Evolutionary conservation across 2,888 invertebrate species (phyloP), one percentile per base, ranked within the genome.

Genomic region (Hipparchia semele): DNA sequence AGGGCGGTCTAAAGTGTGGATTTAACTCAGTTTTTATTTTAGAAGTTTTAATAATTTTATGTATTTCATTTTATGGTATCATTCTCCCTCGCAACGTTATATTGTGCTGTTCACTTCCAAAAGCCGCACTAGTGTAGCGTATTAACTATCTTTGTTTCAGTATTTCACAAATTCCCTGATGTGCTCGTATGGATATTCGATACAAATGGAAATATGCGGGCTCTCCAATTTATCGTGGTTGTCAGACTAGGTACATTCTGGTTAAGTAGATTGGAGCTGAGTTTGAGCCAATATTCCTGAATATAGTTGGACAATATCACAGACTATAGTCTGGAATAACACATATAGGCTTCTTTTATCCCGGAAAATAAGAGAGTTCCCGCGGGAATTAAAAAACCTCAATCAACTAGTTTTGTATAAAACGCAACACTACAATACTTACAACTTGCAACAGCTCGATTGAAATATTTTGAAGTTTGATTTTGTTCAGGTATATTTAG

Each of bases 151-250:
- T 51, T 39, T 33, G 12, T 53, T 33, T 53, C 53, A 6, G 12
- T 65, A 65, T 53, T 65, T 65, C 65, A 65, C 65, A 12, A 65
- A 65, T 65, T 53, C 65, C 65, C 53, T 2, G 12, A 65, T 33
- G 65, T 33, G 33, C 59, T 33, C 10, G 59, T 12, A 33, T 53
- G 53, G 33, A 49, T 9, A 62, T 62, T 13, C 65, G 33, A 65
- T 65, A 65, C 65, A 65, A 53, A 65, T 65, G 53, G 65, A 33
- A 65, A 65, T 65, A 53, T 65, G 65, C 53, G 53, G 53, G 51
- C 12, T 53, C 64, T 33, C 6, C 12, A 65, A 65, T 65, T 33
- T 65, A 33, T 9, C 53, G 51, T 65, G 33, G 51, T 23, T 23
- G 33, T 33, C 33, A 53, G 39, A 2, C 39, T 2, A 39, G 39